Percentiles rank a stretch among this genome's conserved stretches.
These are phyloP conservation scores for Lasiurus cinereus DNA, from an alignment of 2,113 vertebrate species.

Conservation along the genomic window DNA sequence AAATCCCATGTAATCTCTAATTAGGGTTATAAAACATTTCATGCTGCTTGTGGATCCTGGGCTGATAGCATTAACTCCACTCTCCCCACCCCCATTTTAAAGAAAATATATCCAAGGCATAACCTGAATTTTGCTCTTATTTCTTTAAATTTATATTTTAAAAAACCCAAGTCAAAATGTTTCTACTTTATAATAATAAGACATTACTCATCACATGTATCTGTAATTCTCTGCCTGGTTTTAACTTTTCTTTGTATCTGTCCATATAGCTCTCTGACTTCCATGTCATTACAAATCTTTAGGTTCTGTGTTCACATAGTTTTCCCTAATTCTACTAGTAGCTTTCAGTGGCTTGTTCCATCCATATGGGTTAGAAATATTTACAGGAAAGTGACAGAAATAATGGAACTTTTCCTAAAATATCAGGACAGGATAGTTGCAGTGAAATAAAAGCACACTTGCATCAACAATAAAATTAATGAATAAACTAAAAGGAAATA, in stretches of 20 bases:
- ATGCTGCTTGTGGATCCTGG: not conserved
- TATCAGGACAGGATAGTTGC: not conserved
- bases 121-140: not conserved
- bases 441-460: not conserved
- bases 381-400: not conserved
- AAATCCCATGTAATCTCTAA: not conserved
- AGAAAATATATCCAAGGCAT: not conserved
- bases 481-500: slow-evolving; percentile 16
- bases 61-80: no score
- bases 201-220: not conserved
- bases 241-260: not conserved
- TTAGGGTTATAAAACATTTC: not conserved
- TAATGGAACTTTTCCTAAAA: not conserved
- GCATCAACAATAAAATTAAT: not conserved
- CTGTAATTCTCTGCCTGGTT: not conserved
- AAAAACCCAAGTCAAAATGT: not conserved
- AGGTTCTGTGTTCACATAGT: not conserved
- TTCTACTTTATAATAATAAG: not conserved
- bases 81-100: not conserved
- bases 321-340: not conserved
- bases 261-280: not conserved
- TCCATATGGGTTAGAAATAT: not conserved
- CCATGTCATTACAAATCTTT: not conserved
- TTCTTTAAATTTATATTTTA: not conserved
- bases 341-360: not conserved